Conservation (phyloP, 37 sponge, comb jelly and placozoan species). For the Eunapius fragilis region DNA sequence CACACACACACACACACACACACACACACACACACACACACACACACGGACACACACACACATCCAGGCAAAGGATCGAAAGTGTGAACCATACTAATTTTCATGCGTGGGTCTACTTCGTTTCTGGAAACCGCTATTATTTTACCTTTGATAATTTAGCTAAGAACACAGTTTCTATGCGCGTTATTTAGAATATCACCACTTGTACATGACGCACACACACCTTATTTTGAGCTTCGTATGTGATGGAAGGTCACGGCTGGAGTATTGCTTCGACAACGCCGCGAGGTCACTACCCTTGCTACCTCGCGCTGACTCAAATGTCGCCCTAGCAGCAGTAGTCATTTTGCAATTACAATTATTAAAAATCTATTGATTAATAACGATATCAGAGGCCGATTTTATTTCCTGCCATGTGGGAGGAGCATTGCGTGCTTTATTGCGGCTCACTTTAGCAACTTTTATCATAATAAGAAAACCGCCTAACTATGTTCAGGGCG, state of each 20-base stretch:
- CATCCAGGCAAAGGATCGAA: too few relatives aligned
- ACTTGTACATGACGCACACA: conserved; percentile 2
- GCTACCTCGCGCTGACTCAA: conserved; percentile 97
- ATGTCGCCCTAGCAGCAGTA: conserved; percentile 98
- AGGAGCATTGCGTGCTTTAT: neutral
- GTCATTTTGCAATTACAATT: conserved; percentile 70
- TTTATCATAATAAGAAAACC: too few relatives aligned
- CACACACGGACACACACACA: too few relatives aligned
- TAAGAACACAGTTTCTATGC: neutral
- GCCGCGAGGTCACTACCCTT: conserved; percentile 94
- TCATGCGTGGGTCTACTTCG: too few relatives aligned
- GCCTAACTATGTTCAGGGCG: neutral
- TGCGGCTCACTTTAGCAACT: too few relatives aligned
- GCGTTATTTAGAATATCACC: neutral
- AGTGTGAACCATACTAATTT: too few relatives aligned
- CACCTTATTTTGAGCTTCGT: conserved; percentile 94
- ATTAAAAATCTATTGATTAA: neutral
- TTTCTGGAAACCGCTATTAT: too few relatives aligned
- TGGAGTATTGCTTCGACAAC: conserved; percentile 97
- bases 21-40: too few relatives aligned
- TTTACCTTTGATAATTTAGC: too few relatives aligned
- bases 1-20: too few relatives aligned
- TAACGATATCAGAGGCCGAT: neutral
- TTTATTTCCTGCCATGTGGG: neutral
- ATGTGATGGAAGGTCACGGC: conserved; percentile 96